phyloP scores from a whole-genome alignment of 2,797 vertebrate species.

The Spondyliosoma cantharus region DNA sequence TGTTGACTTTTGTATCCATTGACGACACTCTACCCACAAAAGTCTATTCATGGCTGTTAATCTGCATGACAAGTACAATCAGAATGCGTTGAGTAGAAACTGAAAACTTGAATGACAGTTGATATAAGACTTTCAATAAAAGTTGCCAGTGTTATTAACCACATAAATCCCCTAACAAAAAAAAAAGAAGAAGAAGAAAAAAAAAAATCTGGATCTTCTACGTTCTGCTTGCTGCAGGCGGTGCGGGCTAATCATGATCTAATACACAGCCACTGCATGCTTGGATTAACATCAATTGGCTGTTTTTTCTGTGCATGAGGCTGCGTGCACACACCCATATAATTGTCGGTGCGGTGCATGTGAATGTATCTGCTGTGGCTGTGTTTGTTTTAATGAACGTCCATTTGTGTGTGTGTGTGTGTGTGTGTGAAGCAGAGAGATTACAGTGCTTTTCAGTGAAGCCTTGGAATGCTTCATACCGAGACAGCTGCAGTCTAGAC shows the following conservation, averaged over 20 bases:
- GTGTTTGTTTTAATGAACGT: conserved; percentile 13
- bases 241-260: conserved; percentile 66
- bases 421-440: conserved; percentile 27
- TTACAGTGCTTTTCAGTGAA: conserved; percentile 57
- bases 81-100: conserved; percentile 35
- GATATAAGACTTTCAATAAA: conserved; percentile 52
- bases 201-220: conserved; percentile 39
- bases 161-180: conserved; percentile 49
- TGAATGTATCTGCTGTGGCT: conserved; percentile 26
- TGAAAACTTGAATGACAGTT: conserved; percentile 54
- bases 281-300: conserved; percentile 66
- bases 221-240: conserved; percentile 59
- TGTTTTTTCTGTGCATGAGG: conserved; percentile 52
- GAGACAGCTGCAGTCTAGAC: conserved; percentile 85
- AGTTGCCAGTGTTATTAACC: conserved; percentile 42
- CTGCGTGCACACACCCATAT: conserved; percentile 30
- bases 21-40: not conserved
- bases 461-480: conserved; percentile 66
- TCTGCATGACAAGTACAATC: conserved; percentile 57
- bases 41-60: conserved; percentile 47
- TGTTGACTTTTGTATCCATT: conserved; percentile 13
- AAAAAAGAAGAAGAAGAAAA: conserved; percentile 21
- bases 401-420: not conserved
- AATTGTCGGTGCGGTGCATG: conserved; percentile 20
- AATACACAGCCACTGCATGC: conserved; percentile 66